Percentiles rank a stretch among this genome's conserved stretches.
These are phyloP conservation scores for Sinopyrophorus schimmeli DNA, from an alignment of 2,888 invertebrate species.

Conservation along the genomic window DNA sequence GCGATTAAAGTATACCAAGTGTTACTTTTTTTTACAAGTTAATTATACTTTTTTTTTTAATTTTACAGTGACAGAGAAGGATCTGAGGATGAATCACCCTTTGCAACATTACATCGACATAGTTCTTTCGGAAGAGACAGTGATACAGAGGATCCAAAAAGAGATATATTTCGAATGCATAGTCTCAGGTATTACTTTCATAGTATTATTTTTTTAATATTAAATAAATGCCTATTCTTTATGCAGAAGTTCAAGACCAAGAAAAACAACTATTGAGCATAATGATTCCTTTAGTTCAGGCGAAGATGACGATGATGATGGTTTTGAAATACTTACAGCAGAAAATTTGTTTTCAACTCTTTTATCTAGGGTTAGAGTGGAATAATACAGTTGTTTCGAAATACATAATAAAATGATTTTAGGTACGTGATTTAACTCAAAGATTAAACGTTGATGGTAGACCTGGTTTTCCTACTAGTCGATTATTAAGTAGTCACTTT, in stretches of 20 bases:
- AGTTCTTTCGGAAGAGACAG: constrained; percentile 62
- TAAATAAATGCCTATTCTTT: constrained; percentile 24
- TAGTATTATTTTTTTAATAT: no score
- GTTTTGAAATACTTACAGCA: constrained; percentile 87
- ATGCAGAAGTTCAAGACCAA: constrained; percentile 69
- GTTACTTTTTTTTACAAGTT: constrained; percentile 34
- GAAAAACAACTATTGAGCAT: constrained; percentile 66
- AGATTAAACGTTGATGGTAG: constrained; percentile 81
- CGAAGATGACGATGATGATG: constrained; percentile 87
- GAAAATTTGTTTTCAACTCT: constrained; percentile 89
- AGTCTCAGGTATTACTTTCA: constrained; percentile 71
- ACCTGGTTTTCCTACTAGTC: constrained; percentile 65
- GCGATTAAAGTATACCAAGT: constrained; percentile 63
- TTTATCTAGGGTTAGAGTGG: constrained; percentile 77
- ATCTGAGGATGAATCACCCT: constrained; percentile 68
- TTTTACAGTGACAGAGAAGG: constrained; percentile 68
- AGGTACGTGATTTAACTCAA: constrained; percentile 84
- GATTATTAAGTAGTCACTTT: constrained; percentile 61
- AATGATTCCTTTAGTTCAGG: constrained; percentile 88
- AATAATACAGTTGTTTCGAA: not conserved
- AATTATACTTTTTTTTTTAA: constrained; percentile 3
- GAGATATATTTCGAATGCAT: constrained; percentile 64
- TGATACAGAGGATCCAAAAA: constrained; percentile 61
- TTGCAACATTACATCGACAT: constrained; percentile 61
- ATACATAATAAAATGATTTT: constrained; percentile 17